Evolutionary conservation across 2,113 vertebrate genomes (phyloP), one percentile per base, ranked within the genome.

Genomic region (Mustelus asterias): DNA sequence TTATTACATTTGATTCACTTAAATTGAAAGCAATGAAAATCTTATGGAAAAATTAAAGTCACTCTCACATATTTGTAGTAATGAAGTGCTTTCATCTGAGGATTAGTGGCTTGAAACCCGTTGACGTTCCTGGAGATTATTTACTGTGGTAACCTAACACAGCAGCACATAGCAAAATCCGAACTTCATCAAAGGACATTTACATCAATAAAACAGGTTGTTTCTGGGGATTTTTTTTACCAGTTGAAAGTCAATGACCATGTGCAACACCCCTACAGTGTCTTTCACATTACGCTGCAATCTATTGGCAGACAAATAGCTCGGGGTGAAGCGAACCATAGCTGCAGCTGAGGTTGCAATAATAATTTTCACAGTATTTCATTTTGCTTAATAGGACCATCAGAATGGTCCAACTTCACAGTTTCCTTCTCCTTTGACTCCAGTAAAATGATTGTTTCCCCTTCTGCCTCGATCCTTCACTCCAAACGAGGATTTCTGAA

Each of bases 21-120:
- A n/a, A 90, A 90, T 90, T 70, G 69, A 76, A 95, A 48, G 41
- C 41, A 44, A 65, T 72, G 69, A 95, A 44, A 95, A 95, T 70
- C 94, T 95, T 54, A 16, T 6, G 67, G 41, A 72, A 95, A 54
- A n/a, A 3, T 95, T 29, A 54, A 95, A 44, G 94, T 54, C 94
- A 76, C 24, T 72, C 69, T 72, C 69, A 60, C 94, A 76, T 95
- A 48, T 95, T 95, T 95, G 94, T 69, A 95, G 41, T 44, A 95
- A 95, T 95, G 94, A 95, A 95, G 94, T 76, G 94, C 94, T 70
- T 95, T 95, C 94, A 95, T 72, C 69, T 95, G 94, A 76, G 94
- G 93, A 94, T 94, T 67, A 94, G 93, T 94, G 93, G 69, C 29
- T 90, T 69, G 69, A 95, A 54, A 72, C 41, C 69, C 44, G 44